phyloP scores from a whole-genome alignment of 2,888 invertebrate genomes.

The Apamea anceps region DNA sequence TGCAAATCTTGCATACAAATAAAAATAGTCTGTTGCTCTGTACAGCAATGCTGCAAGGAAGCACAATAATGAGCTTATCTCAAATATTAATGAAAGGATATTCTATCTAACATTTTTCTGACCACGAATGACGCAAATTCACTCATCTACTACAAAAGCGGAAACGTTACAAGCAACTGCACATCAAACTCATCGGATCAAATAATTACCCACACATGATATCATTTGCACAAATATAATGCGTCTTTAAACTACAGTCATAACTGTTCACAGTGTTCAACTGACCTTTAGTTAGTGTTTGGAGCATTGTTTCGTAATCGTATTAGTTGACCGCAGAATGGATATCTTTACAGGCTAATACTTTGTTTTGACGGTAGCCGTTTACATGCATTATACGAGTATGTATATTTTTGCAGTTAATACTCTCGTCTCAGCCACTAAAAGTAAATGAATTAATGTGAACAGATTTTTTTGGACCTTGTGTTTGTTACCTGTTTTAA shows the following conservation, averaged over 20 bases:
- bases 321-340: conserved; percentile 9
- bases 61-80: neutral
- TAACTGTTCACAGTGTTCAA: conserved; percentile 12
- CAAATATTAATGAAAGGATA: neutral
- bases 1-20: neutral
- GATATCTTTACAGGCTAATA: conserved; percentile 3
- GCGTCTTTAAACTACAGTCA: conserved; percentile 38
- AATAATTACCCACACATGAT: conserved; percentile 30
- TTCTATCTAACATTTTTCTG: neutral
- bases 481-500: neutral
- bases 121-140: conserved; percentile 19
- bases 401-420: neutral
- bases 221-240: conserved; percentile 45
- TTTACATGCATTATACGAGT: neutral
- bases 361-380: neutral
- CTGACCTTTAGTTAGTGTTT: conserved; percentile 32
- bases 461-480: neutral
- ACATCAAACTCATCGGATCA: conserved; percentile 29
- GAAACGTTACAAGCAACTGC: conserved; percentile 20
- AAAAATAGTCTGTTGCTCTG: neutral
- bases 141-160: conserved; percentile 21
- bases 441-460: neutral
- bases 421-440: neutral
- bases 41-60: neutral
- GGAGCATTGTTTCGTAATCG: conserved; percentile 29